Evolutionary conservation across 1,140 invertebrate genomes (phyloP).

Genomic region (Drosophila subpulchrella): DNA sequence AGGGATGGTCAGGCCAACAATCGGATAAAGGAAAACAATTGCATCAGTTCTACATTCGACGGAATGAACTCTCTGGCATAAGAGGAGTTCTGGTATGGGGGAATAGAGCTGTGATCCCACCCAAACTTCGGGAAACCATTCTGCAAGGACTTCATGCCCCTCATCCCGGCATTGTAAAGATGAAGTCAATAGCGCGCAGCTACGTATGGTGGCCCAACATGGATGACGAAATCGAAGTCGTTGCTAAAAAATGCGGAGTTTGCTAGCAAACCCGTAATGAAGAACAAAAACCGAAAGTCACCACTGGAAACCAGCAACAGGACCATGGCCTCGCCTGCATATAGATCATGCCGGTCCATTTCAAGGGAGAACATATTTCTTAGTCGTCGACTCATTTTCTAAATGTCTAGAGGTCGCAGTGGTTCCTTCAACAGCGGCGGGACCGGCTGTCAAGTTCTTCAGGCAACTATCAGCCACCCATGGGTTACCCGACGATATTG

Average conservation of each 20-base stretch:
- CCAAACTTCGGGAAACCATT: neutral
- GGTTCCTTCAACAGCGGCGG: neutral
- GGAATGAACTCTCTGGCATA: neutral
- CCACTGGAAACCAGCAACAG: neutral
- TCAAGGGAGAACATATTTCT: neutral
- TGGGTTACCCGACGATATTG: neutral
- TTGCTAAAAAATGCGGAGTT: neutral
- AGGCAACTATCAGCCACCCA: neutral
- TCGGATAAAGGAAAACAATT: too few species aligned
- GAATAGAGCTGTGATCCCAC: neutral
- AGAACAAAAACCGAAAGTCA: neutral
- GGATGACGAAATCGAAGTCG: neutral
- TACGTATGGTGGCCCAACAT: neutral
- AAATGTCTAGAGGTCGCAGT: neutral
- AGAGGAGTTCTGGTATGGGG: conserved; percentile 1
- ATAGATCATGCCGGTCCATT: neutral
- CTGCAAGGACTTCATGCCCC: neutral
- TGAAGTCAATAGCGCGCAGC: neutral
- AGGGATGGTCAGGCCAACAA: neutral
- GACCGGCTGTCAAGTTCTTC: neutral
- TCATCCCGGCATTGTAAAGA: neutral
- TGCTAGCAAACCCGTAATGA: neutral
- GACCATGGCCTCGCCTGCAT: neutral
- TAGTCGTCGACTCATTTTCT: neutral
- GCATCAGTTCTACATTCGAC: neutral